Conservation (phyloP, 2,113 vertebrate genomes). For the Oryzias javanicus region DNA sequence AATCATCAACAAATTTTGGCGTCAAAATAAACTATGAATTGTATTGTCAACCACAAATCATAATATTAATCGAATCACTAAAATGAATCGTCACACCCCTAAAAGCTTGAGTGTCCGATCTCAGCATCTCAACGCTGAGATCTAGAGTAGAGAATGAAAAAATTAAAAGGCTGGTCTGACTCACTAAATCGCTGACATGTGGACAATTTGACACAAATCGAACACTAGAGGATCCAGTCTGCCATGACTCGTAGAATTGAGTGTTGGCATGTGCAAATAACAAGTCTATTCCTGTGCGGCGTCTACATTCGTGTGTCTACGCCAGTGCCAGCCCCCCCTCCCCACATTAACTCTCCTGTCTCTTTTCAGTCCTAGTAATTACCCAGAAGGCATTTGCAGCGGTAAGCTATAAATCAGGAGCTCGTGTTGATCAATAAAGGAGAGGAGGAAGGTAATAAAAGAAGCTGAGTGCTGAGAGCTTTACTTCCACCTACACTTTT, state of each 20-base stretch:
- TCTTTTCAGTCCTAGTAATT: constrained; percentile 70
- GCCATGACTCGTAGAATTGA: constrained; percentile 17
- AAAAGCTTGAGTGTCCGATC: constrained; percentile 6
- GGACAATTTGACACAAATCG: constrained; percentile 42
- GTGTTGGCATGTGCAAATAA: constrained; percentile 24
- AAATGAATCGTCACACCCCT: too few species aligned
- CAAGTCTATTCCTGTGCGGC: constrained; percentile 32
- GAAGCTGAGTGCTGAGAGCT: constrained; percentile 47
- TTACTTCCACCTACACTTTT: constrained; percentile 41
- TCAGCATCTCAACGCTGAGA: constrained; percentile 11
- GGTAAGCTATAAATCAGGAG: constrained; percentile 68
- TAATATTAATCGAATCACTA: too few species aligned
- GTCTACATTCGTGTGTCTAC: constrained; percentile 12
- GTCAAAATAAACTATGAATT: too few species aligned
- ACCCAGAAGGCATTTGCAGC: constrained; percentile 74
- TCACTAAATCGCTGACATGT: constrained; percentile 33
- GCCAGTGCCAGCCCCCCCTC: constrained; percentile 30
- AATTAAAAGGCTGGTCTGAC: too few species aligned
- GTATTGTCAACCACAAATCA: too few species aligned
- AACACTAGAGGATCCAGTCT: constrained; percentile 44
- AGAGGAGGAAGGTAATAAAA: constrained; percentile 70
- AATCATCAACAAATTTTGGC: too few species aligned
- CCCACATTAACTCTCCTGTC: constrained; percentile 58
- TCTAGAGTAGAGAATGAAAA: constrained; percentile 21
- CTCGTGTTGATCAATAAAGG: constrained; percentile 74